Conservation (phyloP, 2,888 invertebrate species). For the Drosophila rellima region DNA sequence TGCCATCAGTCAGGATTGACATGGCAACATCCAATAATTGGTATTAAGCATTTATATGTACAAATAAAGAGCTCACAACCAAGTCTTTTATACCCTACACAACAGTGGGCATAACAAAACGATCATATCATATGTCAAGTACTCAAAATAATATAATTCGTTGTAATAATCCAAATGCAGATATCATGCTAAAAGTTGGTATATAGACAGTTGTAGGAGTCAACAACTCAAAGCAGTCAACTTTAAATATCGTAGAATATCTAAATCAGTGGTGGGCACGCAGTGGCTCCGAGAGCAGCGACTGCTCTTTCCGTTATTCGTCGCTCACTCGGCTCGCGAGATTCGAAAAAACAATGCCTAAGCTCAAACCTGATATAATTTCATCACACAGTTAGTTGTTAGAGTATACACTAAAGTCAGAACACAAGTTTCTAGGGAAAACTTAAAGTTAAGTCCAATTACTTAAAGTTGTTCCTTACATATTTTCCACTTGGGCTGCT, state of each 20-base stretch:
- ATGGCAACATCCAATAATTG: slow-evolving; percentile 17
- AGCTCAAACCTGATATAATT: too few relatives aligned
- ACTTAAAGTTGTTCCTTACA: not conserved
- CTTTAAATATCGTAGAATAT: too few relatives aligned
- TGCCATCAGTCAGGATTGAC: slow-evolving; percentile 28
- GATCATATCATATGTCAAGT: not conserved
- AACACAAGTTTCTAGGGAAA: not conserved
- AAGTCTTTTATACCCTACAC: not conserved
- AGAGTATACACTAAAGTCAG: not conserved
- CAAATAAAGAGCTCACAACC: not conserved
- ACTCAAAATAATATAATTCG: not conserved
- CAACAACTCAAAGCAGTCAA: not conserved
- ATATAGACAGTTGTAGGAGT: not conserved
- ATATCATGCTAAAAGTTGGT: not conserved
- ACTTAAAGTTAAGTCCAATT: not conserved
- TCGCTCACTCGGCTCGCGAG: too few relatives aligned
- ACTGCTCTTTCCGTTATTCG: too few relatives aligned
- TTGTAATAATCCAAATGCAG: not conserved
- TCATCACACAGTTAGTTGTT: not conserved
- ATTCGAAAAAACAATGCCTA: too few relatives aligned
- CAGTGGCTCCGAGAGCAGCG: too few relatives aligned
- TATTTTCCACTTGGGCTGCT: slow-evolving; percentile 8
- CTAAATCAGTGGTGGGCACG: too few relatives aligned
- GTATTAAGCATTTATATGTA: not conserved
- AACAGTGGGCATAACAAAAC: not conserved